These are phyloP conservation scores for Mesembrinibis cayennensis DNA, from an alignment of 2,113 vertebrate genomes.

Conservation along the genomic window DNA sequence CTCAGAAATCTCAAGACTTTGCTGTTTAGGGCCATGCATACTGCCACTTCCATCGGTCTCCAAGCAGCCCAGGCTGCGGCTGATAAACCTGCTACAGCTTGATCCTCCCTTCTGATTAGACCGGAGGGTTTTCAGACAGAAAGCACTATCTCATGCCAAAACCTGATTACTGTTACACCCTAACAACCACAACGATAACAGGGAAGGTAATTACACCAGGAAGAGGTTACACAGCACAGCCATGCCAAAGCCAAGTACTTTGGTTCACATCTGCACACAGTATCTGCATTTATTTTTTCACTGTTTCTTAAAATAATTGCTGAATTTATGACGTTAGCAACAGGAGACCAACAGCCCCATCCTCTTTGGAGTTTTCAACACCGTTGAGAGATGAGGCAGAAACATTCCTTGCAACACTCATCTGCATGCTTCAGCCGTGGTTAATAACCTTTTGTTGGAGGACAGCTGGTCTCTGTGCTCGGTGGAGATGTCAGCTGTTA, in stretches of 20 bases:
- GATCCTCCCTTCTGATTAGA: conserved; percentile 17
- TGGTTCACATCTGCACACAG: neutral
- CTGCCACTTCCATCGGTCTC: rapidly evolving
- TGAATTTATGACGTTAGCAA: neutral
- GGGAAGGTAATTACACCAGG: neutral
- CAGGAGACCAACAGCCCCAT: neutral
- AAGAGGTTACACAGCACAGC: neutral
- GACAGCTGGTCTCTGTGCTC: neutral
- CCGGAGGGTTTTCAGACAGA: conserved; percentile 21
- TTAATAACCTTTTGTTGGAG: neutral
- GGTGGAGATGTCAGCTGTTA: neutral
- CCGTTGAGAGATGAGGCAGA: neutral
- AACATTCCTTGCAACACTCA: neutral
- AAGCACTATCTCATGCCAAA: neutral
- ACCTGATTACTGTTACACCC: neutral
- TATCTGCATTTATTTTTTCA: neutral
- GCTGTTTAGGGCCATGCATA: neutral
- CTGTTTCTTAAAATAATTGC: neutral
- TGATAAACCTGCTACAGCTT: neutral
- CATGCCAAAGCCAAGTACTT: neutral
- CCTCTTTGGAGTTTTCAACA: neutral
- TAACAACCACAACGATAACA: neutral
- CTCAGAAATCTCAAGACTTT: neutral
- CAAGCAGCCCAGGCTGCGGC: neutral
- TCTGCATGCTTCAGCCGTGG: neutral